These are phyloP conservation scores for Sakesphorus luctuosus DNA, from an alignment of 2,113 vertebrate species.

Conservation along the genomic window DNA sequence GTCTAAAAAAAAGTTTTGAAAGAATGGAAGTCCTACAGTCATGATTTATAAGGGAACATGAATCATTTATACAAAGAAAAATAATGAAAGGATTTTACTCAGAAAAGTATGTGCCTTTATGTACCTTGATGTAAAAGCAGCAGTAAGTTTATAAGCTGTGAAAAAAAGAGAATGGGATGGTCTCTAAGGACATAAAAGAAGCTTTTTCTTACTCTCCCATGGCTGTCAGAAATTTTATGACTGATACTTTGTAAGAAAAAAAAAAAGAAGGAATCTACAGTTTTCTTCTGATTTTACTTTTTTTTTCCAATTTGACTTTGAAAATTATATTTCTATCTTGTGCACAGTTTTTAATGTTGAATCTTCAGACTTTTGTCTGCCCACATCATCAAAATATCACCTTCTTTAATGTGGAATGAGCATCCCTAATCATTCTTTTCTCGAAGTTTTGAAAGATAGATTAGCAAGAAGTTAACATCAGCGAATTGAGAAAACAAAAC, in stretches of 20 bases:
- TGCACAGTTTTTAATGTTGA: not conserved
- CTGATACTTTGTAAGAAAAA: not conserved
- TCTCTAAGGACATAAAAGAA: not conserved
- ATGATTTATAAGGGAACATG: not conserved
- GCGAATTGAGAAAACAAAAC: not conserved
- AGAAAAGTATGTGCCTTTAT: conserved; percentile 32
- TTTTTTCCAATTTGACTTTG: not conserved
- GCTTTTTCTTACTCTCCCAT: not conserved
- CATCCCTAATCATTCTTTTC: not conserved
- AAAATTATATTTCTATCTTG: not conserved
- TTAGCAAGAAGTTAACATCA: not conserved
- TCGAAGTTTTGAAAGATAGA: not conserved
- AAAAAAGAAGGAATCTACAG: not conserved
- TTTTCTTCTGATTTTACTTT: not conserved
- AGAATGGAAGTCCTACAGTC: not conserved
- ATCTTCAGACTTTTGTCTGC: not conserved
- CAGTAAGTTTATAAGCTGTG: not conserved
- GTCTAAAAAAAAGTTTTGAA: conserved; percentile 21
- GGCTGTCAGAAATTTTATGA: not conserved
- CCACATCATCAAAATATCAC: not conserved
- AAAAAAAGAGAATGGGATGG: not conserved
- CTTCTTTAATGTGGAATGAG: not conserved
- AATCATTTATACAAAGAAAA: conserved; percentile 32
- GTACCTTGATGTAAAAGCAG: conserved; percentile 28
- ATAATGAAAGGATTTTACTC: conserved; percentile 47